These are phyloP conservation scores for Oncorhynchus mykiss DNA, from an alignment of 2,113 vertebrate species.

Conservation along the genomic window DNA sequence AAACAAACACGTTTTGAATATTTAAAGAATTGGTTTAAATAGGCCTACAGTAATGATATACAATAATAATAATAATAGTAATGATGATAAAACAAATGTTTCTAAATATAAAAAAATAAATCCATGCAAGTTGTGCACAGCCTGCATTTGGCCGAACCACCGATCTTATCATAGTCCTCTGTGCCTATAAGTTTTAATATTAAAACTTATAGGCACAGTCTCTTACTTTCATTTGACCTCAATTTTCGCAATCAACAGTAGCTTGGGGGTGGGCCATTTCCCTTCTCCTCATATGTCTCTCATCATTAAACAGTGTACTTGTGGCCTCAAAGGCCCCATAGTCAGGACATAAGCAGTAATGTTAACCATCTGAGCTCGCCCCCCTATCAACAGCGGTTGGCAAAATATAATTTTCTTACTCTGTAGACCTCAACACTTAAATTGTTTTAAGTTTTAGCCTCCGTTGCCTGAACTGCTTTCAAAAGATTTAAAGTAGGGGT, in stretches of 20 bases:
- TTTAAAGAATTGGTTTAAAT: no score
- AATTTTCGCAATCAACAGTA: background rate
- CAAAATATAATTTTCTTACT: background rate
- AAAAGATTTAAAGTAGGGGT: background rate
- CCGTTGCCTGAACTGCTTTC: background rate
- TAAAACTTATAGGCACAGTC: background rate
- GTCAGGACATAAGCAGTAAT: slow-evolving; percentile 17
- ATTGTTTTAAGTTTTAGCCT: background rate
- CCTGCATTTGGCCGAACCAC: no score
- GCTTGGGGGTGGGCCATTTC: slow-evolving; percentile 31
- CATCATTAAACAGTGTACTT: slow-evolving; percentile 54
- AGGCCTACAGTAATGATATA: no score
- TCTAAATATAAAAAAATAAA: no score
- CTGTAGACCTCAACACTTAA: background rate
- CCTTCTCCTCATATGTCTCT: slow-evolving; percentile 22
- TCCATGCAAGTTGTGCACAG: no score
- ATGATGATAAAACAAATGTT: no score
- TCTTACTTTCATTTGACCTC: no score
- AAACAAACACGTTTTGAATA: no score
- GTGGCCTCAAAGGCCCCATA: slow-evolving; percentile 12
- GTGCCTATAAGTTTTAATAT: no score
- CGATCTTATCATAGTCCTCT: no score
- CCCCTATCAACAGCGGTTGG: background rate
- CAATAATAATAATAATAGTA: no score
- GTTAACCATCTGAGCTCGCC: slow-evolving; percentile 3